These are phyloP conservation scores for Phylloscopus trochilus DNA, from an alignment of 2,113 vertebrate species.

Conservation along the genomic window DNA sequence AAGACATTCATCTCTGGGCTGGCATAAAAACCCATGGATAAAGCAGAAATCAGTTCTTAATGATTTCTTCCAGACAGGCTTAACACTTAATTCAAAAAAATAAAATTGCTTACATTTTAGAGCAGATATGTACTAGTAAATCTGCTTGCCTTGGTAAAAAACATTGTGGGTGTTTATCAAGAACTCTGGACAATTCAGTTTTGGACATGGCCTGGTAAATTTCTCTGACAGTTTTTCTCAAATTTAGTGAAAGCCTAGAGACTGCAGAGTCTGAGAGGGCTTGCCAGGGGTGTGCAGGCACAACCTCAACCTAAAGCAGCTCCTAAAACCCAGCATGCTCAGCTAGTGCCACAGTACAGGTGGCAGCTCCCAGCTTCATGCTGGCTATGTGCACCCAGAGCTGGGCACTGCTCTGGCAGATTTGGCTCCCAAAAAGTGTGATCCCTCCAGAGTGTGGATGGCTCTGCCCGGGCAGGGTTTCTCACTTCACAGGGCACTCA, in stretches of 20 bases:
- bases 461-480: neutral
- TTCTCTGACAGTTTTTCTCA: neutral
- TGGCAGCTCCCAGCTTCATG: neutral
- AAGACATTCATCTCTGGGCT: neutral
- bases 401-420: fast-evolving
- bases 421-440: fast-evolving
- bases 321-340: neutral
- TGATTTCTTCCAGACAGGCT: neutral
- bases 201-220: neutral
- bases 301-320: neutral
- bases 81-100: neutral
- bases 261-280: neutral
- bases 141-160: neutral
- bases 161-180: neutral
- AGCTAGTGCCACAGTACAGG: fast-evolving
- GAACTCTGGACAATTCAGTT: neutral
- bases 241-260: neutral
- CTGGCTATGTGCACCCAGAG: neutral
- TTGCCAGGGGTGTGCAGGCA: neutral
- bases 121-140: neutral
- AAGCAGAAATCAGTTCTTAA: neutral
- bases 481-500: neutral
- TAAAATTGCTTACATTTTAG: neutral
- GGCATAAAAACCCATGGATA: neutral
- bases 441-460: fast-evolving